These are phyloP conservation scores for Mus minutoides DNA, from an alignment of 2,797 vertebrate species.

Conservation along the genomic window DNA sequence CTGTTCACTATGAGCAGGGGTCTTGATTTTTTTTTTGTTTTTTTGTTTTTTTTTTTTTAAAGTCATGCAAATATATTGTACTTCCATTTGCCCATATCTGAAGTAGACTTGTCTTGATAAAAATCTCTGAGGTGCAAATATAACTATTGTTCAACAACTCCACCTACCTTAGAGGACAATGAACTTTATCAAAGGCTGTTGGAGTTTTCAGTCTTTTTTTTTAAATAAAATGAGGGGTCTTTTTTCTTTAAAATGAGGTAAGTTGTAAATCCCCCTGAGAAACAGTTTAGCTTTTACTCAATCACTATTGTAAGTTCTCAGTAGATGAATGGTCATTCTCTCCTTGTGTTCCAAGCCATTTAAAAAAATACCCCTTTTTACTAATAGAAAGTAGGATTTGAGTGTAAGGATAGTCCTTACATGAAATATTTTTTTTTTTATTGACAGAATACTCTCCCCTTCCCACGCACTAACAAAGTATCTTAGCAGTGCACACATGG, in stretches of 20 bases:
- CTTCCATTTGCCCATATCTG: constrained; percentile 20
- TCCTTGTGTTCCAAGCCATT: constrained; percentile 2
- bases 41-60: neutral
- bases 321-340: constrained; percentile 59
- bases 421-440: constrained; percentile 75
- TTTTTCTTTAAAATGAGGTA: neutral
- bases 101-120: neutral
- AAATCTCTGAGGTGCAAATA: constrained; percentile 26
- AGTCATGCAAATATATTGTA: neutral
- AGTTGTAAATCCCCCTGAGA: constrained; percentile 61
- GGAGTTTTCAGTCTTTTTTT: constrained; percentile 51
- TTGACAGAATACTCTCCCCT: constrained; percentile 73
- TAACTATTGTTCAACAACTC: neutral
- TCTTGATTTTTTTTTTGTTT: neutral
- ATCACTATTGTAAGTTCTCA: constrained; percentile 51
- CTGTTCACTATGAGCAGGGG: neutral
- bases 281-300: constrained; percentile 50
- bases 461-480: constrained; percentile 64
- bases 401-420: constrained; percentile 70
- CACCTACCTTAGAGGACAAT: constrained; percentile 57
- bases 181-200: constrained; percentile 8
- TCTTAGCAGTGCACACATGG: constrained; percentile 58
- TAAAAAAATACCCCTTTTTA: neutral
- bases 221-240: constrained; percentile 59
- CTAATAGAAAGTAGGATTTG: constrained; percentile 72